Evolutionary conservation across 2,888 invertebrate species (phyloP), one percentile per base, ranked within the genome.

Genomic region (Drosophila rellima): DNA sequence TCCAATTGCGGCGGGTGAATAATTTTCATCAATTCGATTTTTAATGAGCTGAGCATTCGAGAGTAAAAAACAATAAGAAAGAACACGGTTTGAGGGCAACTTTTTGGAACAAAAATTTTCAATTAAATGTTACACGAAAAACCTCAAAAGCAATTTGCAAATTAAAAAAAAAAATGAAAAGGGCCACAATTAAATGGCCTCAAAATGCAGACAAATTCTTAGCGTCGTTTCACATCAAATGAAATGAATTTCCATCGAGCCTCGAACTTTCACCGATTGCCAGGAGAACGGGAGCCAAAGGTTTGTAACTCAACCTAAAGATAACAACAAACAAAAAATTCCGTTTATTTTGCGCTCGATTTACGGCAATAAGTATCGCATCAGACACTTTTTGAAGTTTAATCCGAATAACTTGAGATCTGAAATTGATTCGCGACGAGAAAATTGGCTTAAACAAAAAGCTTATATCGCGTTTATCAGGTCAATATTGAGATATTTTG

Each of bases 81-180:
- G 18, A 42, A 13, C 7, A 50, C 29, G 62, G 47, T 40, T 62
- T 56, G 48, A 31, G 45, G 29, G 31, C 17, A 65, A 70, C 63
- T 73, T 80, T 88, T 74, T 35, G 20, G 59, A 55, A 74, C 78
- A 80, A 67, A 74, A 71, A 74, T 81, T 80, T 67, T 57, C 78
- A 89, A 83, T 89, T 87, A 83, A 84, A 89, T 70, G 71, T 55
- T 47, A 84, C 75, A 70, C 70, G 67, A 56, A 64, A 80, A 89
- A 74, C 88, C 83, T 85, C 82, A 88, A 84, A 89, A 82, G 79
- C 88, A 85, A 88, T 82, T 85, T 63, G 54, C 72, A 57, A 78
- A 78, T 65, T 52, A 68, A 26, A 56, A 68, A 74, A 68, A 51
- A 23, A 55, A 57, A 65, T 73, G 51, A 69, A 79, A 88, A 85